A percentile compares a stretch with the other conserved stretches of the same genome.
These are phyloP conservation scores for Cheilosia impressa DNA, from an alignment of 2,888 invertebrate species.

Conservation along the genomic window DNA sequence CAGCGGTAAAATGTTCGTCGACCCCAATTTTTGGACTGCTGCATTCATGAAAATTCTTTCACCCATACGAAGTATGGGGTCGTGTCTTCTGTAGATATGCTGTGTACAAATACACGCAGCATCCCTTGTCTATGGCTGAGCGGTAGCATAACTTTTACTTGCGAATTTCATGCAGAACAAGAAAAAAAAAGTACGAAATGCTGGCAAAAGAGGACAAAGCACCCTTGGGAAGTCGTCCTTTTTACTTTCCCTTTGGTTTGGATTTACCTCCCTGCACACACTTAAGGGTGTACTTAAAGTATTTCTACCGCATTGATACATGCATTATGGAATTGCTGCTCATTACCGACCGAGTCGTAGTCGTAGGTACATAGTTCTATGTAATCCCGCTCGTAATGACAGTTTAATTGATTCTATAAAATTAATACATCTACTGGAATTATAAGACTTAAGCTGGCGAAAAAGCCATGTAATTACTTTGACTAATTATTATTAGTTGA, in stretches of 20 bases:
- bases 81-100: neutral
- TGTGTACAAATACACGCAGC: neutral
- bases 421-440: neutral
- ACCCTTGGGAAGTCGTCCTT: conserved; percentile 5
- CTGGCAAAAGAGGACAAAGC: neutral
- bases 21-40: conserved; percentile 17
- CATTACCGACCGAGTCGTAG: neutral
- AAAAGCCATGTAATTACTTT: conserved; percentile 33
- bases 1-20: conserved; percentile 10
- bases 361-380: neutral
- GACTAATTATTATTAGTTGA: conserved; percentile 38
- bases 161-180: conserved; percentile 38
- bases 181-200: neutral
- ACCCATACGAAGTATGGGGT: neutral
- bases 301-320: conserved; percentile 47
- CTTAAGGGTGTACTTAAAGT: conserved; percentile 50
- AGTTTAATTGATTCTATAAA: conserved; percentile 60
- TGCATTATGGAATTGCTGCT: neutral
- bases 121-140: conserved; percentile 42
- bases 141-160: conserved; percentile 71
- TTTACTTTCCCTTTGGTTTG: conserved; percentile 52
- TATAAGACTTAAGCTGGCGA: conserved; percentile 32
- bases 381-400: conserved; percentile 31
- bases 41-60: neutral
- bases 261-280: conserved; percentile 12